Percentiles rank a stretch among this genome's conserved stretches.
Evolutionary conservation across 64 coral and sea anemone species (phyloP).

Genomic region (Montipora capricornis): DNA sequence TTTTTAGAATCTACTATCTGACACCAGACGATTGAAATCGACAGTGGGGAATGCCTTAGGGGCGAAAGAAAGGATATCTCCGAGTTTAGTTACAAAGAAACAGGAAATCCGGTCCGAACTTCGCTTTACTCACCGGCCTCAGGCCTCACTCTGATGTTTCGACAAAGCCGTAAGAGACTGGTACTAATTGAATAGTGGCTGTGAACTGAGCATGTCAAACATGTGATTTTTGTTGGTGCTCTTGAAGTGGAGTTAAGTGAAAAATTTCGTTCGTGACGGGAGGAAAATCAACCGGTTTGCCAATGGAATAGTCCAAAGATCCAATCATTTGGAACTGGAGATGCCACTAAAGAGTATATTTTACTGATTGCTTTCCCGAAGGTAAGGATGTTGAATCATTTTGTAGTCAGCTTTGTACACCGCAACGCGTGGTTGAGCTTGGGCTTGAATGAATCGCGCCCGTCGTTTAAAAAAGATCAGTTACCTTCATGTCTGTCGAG

Average conservation of each 20-base stretch:
- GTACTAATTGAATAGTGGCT: background rate
- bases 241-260: too few species aligned
- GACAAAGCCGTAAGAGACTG: background rate
- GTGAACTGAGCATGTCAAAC: constrained; percentile 46
- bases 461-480: background rate
- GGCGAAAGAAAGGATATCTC: too few species aligned
- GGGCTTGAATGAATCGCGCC: background rate
- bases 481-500: constrained; percentile 7
- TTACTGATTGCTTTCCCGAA: constrained; percentile 20
- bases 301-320: constrained; percentile 28
- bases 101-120: too few species aligned
- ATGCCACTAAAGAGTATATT: constrained; percentile 4
- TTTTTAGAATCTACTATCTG: too few species aligned
- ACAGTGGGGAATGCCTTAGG: too few species aligned
- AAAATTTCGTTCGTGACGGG: constrained; percentile 5
- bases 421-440: background rate
- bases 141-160: too few species aligned
- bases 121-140: too few species aligned
- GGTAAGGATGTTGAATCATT: background rate
- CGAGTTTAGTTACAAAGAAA: too few species aligned
- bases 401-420: background rate
- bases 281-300: constrained; percentile 13
- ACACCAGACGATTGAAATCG: too few species aligned
- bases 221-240: constrained; percentile 51
- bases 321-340: background rate